Percentiles rank a stretch among this genome's conserved stretches.
Conservation (phyloP, 2,888 invertebrate genomes). For the Silvanus unidentatus region DNA sequence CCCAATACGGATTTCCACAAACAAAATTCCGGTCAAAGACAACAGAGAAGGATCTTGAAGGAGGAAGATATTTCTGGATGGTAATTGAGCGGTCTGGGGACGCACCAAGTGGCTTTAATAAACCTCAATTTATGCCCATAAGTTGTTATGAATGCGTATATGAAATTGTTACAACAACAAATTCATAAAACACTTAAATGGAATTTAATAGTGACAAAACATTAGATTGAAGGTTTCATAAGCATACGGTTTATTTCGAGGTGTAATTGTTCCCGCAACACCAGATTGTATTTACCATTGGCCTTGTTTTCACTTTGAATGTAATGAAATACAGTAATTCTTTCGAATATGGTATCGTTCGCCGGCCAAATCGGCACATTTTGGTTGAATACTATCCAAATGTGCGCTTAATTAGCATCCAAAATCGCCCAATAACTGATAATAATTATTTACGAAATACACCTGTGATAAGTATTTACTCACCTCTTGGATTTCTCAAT, state of each 20-base stretch:
- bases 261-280: neutral
- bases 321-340: too few species aligned
- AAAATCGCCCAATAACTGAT: too few species aligned
- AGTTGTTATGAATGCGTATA: too few species aligned
- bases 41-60: too few species aligned
- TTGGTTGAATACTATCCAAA: too few species aligned
- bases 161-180: constrained; percentile 14
- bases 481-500: constrained; percentile 24
- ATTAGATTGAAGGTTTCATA: constrained; percentile 18
- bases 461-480: constrained; percentile 9
- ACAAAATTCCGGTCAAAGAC: neutral
- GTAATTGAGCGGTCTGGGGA: too few species aligned
- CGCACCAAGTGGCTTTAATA: constrained; percentile 6
- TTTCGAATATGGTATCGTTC: too few species aligned
- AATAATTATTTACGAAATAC: too few species aligned
- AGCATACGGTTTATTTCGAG: neutral
- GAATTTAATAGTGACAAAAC: constrained; percentile 13
- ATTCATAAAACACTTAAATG: constrained; percentile 13
- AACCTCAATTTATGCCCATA: constrained; percentile 9
- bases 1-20: constrained; percentile 16
- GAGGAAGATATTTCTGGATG: too few species aligned
- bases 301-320: constrained; percentile 18
- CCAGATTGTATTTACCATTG: constrained; percentile 10
- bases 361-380: too few species aligned
- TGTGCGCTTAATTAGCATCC: too few species aligned